Base-by-base conservation (phyloP, 64 coral and sea anemone genomes). In the Stylophora pistillata region DNA sequence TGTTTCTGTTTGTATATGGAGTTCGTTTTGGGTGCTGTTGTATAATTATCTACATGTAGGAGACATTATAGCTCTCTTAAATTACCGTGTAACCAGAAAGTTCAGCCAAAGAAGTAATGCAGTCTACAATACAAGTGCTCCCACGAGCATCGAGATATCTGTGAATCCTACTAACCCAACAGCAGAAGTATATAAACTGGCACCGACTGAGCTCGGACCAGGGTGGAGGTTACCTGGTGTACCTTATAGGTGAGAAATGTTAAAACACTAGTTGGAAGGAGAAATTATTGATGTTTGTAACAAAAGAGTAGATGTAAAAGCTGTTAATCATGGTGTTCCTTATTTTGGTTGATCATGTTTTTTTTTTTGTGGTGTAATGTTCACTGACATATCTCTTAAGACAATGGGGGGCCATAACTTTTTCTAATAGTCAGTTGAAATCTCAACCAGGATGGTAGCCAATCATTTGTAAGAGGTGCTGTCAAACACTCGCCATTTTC, bases 11-110 rank as follows among this genome's bases (percentile, higher is more conserved):
- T 93, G 91, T 32, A 72, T 93, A 33, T 93, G 91, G 91, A 88
- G 88, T 65, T 88, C 26, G 17, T 88, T 84, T 13, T 93, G 91
- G 66, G 86, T 93, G 17, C 30, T 65, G 53, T 70, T 83, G 5
- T 93, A 88, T 65, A 93, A 93, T 17, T 81, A 88, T 58, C 72
- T 93, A 41, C 69, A 79, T 76, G 86, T 93, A 32, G 91, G 91
- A 13, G 91, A 93, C 62, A 23, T 93, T 76, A 27, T 93, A 9
- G 72, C 76, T 20, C 63, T 93, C 21, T 31, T 31, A 27, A 87
- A 87, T 55, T 93, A 93, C 55, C 91, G 91, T 25, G 72, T 93
- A 61, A 41, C 55, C 21, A 62, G 78, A 14, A 88, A 83, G 53
- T 93, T 88, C 53, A 71, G 10, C 56, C 59, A 56, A 31, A 81